Conservation (phyloP, 2,888 invertebrate genomes). For the Chrysina gloriosa region DNA sequence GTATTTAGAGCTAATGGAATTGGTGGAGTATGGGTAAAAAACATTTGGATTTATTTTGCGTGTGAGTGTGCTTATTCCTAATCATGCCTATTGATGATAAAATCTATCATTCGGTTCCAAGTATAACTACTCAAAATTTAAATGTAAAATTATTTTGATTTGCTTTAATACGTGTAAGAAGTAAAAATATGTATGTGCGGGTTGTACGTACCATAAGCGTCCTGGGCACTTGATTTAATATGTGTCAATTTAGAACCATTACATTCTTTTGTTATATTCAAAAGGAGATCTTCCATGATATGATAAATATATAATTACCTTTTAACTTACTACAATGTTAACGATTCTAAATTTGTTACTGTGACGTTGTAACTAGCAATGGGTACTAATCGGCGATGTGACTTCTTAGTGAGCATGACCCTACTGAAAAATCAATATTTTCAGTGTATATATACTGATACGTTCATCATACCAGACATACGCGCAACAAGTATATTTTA, state of each 20-base stretch:
- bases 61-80: too few species aligned
- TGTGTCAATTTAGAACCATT: slow-evolving; percentile 80
- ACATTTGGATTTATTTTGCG: too few species aligned
- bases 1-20: too few species aligned
- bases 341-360: background rate
- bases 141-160: too few species aligned
- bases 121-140: too few species aligned
- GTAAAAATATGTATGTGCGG: too few species aligned
- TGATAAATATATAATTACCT: background rate
- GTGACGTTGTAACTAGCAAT: slow-evolving; percentile 23
- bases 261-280: slow-evolving; percentile 87
- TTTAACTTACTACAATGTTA: background rate
- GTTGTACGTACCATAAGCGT: slow-evolving; percentile 83
- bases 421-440: slow-evolving; percentile 26
- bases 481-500: slow-evolving; percentile 17
- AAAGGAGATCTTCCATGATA: slow-evolving; percentile 86
- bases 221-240: slow-evolving; percentile 85
- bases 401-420: slow-evolving; percentile 29
- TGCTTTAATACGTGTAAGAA: too few species aligned
- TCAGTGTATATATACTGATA: background rate
- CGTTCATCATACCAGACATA: background rate
- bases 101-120: too few species aligned
- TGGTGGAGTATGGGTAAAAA: too few species aligned
- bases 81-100: too few species aligned
- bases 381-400: slow-evolving; percentile 28